phyloP scores from a whole-genome alignment of 53 echinoderm and acorn worm species.

The Hippasteria phrygiana region DNA sequence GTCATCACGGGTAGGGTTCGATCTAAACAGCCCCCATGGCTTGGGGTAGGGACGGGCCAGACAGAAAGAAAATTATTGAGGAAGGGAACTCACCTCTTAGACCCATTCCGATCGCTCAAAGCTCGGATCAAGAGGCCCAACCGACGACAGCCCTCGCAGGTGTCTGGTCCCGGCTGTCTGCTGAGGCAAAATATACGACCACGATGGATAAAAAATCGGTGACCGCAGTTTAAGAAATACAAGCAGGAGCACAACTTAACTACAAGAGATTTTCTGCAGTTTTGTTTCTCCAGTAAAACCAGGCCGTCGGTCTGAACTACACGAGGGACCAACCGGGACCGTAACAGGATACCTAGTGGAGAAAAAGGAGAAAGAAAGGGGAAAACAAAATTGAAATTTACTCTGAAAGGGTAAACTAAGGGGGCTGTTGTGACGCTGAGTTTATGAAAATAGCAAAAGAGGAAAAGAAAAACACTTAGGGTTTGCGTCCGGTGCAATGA shows the following conservation, averaged over 20 bases:
- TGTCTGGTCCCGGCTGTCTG: constrained; percentile 31
- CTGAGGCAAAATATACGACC: constrained; percentile 44
- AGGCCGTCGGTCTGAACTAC: not conserved
- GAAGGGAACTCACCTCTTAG: constrained; percentile 40
- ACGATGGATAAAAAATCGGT: not conserved
- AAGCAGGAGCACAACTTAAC: not conserved
- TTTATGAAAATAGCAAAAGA: constrained; percentile 59
- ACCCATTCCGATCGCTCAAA: constrained; percentile 35
- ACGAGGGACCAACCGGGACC: constrained; percentile 37
- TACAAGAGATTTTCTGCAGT: not conserved
- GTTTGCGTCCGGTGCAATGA: constrained; percentile 27
- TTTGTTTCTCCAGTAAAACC: not conserved
- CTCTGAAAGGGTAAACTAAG: constrained; percentile 53
- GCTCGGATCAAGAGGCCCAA: constrained; percentile 6
- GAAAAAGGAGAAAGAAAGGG: constrained; percentile 31
- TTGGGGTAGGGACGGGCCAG: constrained; percentile 13
- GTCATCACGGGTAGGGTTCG: constrained; percentile 6
- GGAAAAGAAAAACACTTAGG: constrained; percentile 51
- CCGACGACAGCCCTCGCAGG: constrained; percentile 10
- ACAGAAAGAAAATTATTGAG: not conserved
- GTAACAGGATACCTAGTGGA: constrained; percentile 57
- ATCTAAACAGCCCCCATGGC: constrained; percentile 25
- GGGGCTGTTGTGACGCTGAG: constrained; percentile 59
- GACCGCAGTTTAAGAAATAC: not conserved
- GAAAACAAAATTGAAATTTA: constrained; percentile 55